A percentile compares a stretch with the other conserved stretches of the same genome.
Evolutionary conservation across 1,140 invertebrate species (phyloP).

Genomic region (Stegodyphus mimosarum): DNA sequence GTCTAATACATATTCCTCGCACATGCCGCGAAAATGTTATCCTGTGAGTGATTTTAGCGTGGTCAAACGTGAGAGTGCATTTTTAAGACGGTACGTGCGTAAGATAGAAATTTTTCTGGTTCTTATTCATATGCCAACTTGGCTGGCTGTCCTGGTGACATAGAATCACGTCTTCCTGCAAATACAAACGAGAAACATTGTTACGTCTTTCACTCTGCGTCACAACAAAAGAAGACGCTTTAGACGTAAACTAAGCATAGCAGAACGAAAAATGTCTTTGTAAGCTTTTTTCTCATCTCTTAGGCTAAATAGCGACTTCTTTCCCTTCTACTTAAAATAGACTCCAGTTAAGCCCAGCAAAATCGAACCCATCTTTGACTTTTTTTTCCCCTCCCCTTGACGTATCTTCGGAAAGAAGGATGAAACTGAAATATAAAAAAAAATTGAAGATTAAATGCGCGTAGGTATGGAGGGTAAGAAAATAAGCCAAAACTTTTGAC

Average conservation of each 20-base stretch:
- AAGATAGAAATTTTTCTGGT: conserved; percentile 25
- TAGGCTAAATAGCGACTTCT: conserved; percentile 6
- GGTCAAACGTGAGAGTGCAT: no score
- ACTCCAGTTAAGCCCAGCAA: background rate
- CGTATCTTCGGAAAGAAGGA: background rate
- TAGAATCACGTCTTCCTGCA: conserved; percentile 22
- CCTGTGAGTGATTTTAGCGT: no score
- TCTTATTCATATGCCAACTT: conserved; percentile 44
- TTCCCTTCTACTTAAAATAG: background rate
- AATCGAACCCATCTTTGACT: background rate
- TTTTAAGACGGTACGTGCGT: conserved; percentile 11
- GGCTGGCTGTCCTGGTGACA: background rate
- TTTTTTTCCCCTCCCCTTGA: background rate
- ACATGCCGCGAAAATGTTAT: no score
- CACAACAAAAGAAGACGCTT: conserved; percentile 14
- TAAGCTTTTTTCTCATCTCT: background rate
- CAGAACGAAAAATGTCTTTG: conserved; percentile 36
- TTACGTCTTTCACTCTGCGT: conserved; percentile 14
- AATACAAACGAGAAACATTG: conserved; percentile 27
- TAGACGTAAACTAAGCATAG: conserved; percentile 10
- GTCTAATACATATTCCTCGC: no score
- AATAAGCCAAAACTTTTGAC: no score
- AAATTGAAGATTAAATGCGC: background rate
- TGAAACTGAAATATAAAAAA: background rate
- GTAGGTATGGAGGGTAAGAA: no score